A percentile compares a stretch with the other conserved stretches of the same genome.
phyloP scores from a whole-genome alignment of 2,113 vertebrate species.

The Paradisaea rubra region DNA sequence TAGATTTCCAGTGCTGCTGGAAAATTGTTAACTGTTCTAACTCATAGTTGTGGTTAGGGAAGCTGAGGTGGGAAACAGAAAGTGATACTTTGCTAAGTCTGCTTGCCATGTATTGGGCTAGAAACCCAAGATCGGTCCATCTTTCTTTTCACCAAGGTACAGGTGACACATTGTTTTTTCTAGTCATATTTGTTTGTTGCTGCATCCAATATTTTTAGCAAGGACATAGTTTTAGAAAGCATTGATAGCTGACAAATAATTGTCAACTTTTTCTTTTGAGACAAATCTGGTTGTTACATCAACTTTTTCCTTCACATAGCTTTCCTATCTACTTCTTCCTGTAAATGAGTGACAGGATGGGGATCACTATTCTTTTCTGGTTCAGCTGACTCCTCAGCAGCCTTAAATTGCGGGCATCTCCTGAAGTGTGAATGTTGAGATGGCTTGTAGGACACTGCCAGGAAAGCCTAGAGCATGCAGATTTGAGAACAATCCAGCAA shows the following conservation, averaged over 20 bases:
- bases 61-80: not conserved
- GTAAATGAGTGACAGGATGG: not conserved
- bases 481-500: not conserved
- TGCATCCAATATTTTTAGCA: not conserved
- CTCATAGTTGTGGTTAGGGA: not conserved
- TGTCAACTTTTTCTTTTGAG: not conserved
- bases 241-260: not conserved
- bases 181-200: not conserved
- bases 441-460: not conserved
- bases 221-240: not conserved
- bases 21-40: not conserved
- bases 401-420: not conserved
- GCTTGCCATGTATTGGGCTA: not conserved
- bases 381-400: not conserved
- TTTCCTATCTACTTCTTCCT: not conserved
- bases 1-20: not conserved
- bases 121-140: not conserved
- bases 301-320: not conserved
- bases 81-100: not conserved
- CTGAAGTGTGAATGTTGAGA: not conserved
- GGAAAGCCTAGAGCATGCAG: not conserved
- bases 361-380: not conserved
- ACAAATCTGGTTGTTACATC: not conserved
- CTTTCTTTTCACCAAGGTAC: not conserved
- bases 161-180: not conserved